phyloP scores from a whole-genome alignment of 2,888 invertebrate species.

The Lithophane semibrunnea region DNA sequence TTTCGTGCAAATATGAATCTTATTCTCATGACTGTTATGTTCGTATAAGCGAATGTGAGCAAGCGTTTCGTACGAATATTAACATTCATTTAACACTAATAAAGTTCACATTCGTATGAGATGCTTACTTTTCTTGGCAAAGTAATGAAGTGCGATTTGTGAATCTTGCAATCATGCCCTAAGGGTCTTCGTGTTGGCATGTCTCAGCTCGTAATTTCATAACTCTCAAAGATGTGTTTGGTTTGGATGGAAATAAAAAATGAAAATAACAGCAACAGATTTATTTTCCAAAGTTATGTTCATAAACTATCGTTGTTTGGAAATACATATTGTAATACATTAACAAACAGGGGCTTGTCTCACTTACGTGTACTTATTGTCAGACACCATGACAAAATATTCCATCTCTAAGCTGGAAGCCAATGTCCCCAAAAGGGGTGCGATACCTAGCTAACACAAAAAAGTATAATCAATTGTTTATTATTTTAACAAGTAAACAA shows the following conservation, averaged over 20 bases:
- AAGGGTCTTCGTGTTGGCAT: background rate
- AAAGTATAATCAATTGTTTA: background rate
- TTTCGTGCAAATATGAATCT: background rate
- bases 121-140: background rate
- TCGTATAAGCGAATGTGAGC: background rate
- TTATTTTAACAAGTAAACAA: background rate
- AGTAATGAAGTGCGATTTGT: background rate
- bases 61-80: background rate
- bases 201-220: background rate
- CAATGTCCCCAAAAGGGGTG: background rate
- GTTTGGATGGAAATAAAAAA: background rate
- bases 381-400: background rate
- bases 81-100: background rate
- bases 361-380: background rate
- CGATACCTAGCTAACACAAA: background rate
- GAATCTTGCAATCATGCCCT: background rate
- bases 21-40: background rate
- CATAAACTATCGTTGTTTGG: background rate
- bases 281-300: conserved; percentile 1
- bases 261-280: background rate
- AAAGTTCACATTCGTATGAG: background rate
- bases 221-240: background rate
- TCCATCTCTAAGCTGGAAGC: background rate
- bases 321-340: background rate
- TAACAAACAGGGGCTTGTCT: background rate